Conservation (phyloP, 2,113 vertebrate species). For the Xerus inauris region DNA sequence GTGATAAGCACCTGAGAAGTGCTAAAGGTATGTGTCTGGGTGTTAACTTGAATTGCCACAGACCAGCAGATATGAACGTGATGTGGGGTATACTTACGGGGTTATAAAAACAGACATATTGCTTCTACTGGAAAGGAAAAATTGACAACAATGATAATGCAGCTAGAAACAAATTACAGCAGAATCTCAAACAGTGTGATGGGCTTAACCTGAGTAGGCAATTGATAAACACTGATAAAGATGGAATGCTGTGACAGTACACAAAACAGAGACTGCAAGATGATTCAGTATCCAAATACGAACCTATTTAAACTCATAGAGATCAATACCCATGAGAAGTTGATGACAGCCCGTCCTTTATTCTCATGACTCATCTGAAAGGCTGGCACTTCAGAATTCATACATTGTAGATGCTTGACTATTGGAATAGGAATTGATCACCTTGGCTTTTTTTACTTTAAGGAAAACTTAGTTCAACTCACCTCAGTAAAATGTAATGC, state of each 20-base stretch:
- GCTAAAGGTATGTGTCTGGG: background rate
- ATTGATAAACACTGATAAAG: conserved; percentile 71
- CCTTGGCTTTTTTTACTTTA: conserved; percentile 48
- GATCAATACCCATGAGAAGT: conserved; percentile 69
- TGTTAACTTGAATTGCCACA: conserved; percentile 64
- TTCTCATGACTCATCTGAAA: conserved; percentile 65
- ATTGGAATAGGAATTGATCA: background rate
- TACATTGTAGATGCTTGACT: background rate
- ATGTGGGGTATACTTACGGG: conserved; percentile 52
- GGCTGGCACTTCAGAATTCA: conserved; percentile 54
- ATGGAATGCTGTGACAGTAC: conserved; percentile 10
- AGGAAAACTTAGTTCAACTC: conserved; percentile 33
- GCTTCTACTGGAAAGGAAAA: conserved; percentile 68
- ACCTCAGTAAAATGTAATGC: conserved; percentile 27
- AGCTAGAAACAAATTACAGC: conserved; percentile 24
- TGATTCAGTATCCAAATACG: conserved; percentile 67
- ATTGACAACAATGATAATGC: conserved; percentile 69
- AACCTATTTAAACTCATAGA: conserved; percentile 67
- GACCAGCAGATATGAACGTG: conserved; percentile 60
- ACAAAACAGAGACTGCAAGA: conserved; percentile 63
- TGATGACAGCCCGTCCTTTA: conserved; percentile 64
- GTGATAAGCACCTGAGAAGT: conserved; percentile 26
- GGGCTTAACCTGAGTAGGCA: conserved; percentile 71
- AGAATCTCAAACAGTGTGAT: conserved; percentile 25
- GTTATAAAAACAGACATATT: conserved; percentile 75